A percentile compares a stretch with the other conserved stretches of the same genome.
phyloP scores from a whole-genome alignment of 2,113 vertebrate species.

The Ammodytes marinus region DNA sequence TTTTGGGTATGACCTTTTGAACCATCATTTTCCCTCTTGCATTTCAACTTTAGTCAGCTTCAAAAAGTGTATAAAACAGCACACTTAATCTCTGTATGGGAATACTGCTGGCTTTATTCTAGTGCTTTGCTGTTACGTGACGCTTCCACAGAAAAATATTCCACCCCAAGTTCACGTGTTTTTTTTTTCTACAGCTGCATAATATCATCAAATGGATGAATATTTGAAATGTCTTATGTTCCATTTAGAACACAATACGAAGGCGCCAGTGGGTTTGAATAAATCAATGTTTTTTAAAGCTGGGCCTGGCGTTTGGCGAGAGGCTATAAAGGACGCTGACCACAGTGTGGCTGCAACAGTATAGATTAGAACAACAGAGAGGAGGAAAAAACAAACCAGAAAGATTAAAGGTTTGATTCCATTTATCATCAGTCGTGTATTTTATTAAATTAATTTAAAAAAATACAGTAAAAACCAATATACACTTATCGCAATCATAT shows the following conservation, averaged over 20 bases:
- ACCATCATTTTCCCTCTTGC: neutral
- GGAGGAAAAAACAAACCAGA: neutral
- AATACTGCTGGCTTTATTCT: neutral
- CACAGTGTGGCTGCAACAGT: neutral
- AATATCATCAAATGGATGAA: neutral
- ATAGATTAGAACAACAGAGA: neutral
- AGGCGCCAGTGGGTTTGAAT: neutral
- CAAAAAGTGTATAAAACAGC: neutral
- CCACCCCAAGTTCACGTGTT: neutral
- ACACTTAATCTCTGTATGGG: neutral
- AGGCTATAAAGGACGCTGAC: conserved; percentile 11
- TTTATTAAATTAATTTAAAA: neutral
- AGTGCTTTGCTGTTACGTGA: neutral
- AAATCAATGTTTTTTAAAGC: neutral
- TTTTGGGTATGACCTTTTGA: neutral
- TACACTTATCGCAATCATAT: neutral
- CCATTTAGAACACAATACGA: neutral
- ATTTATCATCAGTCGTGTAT: neutral
- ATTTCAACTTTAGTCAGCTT: neutral
- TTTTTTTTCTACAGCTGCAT: neutral
- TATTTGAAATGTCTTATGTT: neutral
- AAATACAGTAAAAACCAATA: neutral
- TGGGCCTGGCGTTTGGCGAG: neutral
- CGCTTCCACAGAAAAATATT: neutral
- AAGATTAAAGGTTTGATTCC: neutral